Evolutionary conservation across 2,888 invertebrate genomes (phyloP).

Genomic region (Dasysyrphus tricinctus): DNA sequence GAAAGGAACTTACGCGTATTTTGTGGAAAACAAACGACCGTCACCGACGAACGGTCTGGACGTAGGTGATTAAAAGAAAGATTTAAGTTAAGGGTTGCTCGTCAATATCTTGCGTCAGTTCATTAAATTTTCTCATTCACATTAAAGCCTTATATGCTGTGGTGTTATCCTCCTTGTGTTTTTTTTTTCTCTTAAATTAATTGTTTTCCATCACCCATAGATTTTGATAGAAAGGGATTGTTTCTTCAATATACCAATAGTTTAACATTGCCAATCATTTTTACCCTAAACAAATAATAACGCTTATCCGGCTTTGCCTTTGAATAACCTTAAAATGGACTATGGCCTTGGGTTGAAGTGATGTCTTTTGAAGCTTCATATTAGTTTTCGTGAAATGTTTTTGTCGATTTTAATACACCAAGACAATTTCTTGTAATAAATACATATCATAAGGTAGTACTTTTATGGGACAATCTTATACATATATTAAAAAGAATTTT

Average conservation of each 20-base stretch:
- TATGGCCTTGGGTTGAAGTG: neutral
- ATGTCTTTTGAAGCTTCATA: too few relatives aligned
- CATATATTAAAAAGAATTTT: too few relatives aligned
- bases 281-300: neutral
- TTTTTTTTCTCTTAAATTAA: conserved; percentile 19
- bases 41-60: too few relatives aligned
- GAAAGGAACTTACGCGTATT: conserved; percentile 33
- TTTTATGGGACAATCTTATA: too few relatives aligned
- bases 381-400: too few relatives aligned
- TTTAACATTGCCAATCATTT: conserved; percentile 33
- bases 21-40: neutral
- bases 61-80: conserved; percentile 45
- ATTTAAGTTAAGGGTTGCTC: conserved; percentile 67
- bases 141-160: conserved; percentile 54
- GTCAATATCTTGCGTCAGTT: conserved; percentile 39
- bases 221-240: conserved; percentile 28
- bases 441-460: too few relatives aligned
- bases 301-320: neutral
- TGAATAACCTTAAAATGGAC: neutral
- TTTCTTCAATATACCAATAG: conserved; percentile 26
- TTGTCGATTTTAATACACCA: too few relatives aligned
- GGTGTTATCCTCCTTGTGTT: neutral
- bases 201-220: conserved; percentile 24
- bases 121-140: conserved; percentile 55
- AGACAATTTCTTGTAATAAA: too few relatives aligned